Percentiles rank a stretch among this genome's conserved stretches.
phyloP scores from a whole-genome alignment of 2,888 invertebrate genomes.

The Chloroclysta siterata region DNA sequence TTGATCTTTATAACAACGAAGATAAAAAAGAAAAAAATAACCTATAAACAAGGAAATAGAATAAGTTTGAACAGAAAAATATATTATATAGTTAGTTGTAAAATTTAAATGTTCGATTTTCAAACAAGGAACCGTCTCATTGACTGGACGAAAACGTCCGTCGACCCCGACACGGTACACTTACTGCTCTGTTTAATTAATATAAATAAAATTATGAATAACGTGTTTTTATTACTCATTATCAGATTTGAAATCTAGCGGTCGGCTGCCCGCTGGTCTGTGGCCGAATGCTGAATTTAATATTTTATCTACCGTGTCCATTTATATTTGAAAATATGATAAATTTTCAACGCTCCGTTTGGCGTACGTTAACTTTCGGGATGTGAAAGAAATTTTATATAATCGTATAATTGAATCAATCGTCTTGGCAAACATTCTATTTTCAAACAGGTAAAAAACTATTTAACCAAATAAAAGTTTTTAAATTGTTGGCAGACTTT shows the following conservation, averaged over 20 bases:
- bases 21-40: not conserved
- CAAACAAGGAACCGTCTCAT: slow-evolving; percentile 34
- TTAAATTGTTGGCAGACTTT: slow-evolving; percentile 26
- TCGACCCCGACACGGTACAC: slow-evolving; percentile 78
- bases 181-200: slow-evolving; percentile 75
- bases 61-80: no score
- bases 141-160: slow-evolving; percentile 59
- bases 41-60: no score
- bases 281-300: slow-evolving; percentile 56
- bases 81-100: no score
- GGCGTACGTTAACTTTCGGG: slow-evolving; percentile 51
- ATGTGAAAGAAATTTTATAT: slow-evolving; percentile 40
- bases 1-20: not conserved
- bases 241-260: slow-evolving; percentile 65
- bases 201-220: slow-evolving; percentile 73
- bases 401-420: slow-evolving; percentile 45
- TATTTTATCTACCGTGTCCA: slow-evolving; percentile 75
- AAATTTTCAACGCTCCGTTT: slow-evolving; percentile 59
- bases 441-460: slow-evolving; percentile 18
- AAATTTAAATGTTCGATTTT: slow-evolving; percentile 8
- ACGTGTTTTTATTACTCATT: slow-evolving; percentile 66
- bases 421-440: slow-evolving; percentile 15
- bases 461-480: slow-evolving; percentile 22
- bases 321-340: slow-evolving; percentile 59
- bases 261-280: slow-evolving; percentile 48